A percentile compares a stretch with the other conserved stretches of the same genome.
These are phyloP conservation scores for Megastigmus dorsalis DNA, from an alignment of 2,888 invertebrate genomes.

Conservation along the genomic window DNA sequence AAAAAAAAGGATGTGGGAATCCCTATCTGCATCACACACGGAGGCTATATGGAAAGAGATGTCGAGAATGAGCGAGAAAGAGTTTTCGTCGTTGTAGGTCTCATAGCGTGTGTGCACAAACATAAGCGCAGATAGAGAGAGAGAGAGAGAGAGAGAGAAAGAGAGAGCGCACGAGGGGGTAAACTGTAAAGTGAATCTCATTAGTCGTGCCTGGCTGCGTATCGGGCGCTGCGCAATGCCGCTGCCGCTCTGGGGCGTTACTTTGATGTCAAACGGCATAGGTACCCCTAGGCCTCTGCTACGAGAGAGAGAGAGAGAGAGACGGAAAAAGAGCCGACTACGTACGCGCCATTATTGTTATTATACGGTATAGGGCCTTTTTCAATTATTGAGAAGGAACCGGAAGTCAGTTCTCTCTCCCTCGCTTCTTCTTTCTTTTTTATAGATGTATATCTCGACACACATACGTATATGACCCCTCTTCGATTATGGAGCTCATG, in stretches of 20 bases:
- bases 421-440: not conserved
- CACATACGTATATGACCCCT: not conserved
- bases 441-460: not conserved
- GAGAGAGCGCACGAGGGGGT: conserved; percentile 12
- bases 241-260: conserved; percentile 59
- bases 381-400: conserved; percentile 69
- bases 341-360: conserved; percentile 64
- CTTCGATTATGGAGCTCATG: conserved; percentile 1
- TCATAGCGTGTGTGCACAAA: not conserved
- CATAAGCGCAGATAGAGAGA: too few relatives aligned
- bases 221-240: conserved; percentile 50
- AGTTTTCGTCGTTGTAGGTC: conserved; percentile 8
- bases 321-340: too few relatives aligned
- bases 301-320: not conserved
- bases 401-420: conserved; percentile 61
- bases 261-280: conserved; percentile 68
- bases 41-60: not conserved
- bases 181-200: conserved; percentile 73
- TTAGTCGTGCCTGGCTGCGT: conserved; percentile 68
- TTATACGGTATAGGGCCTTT: conserved; percentile 61
- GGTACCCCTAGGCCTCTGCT: conserved; percentile 62
- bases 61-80: not conserved
- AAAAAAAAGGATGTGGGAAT: conserved; percentile 6
- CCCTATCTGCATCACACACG: too few relatives aligned
- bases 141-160: too few relatives aligned